Base-by-base conservation (phyloP, 37 sponge, comb jelly and placozoan species). In the Haliclona indistincta region DNA sequence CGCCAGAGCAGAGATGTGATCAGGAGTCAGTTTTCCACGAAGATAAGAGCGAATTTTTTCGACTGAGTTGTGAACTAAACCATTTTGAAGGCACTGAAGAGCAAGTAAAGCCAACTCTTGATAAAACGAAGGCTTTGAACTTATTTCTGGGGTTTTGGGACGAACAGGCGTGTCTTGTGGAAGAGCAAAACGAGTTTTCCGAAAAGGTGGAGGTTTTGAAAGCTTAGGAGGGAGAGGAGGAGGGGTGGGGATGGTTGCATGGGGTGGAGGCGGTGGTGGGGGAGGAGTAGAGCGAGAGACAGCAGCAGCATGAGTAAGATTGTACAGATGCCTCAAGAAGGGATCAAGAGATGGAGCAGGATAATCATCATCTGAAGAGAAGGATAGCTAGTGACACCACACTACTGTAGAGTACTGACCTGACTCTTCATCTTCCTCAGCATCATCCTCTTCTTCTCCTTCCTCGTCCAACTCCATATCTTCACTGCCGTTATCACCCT, bases 1-100 rank as follows among this genome's bases (percentile, higher is more conserved):
- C 22, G 86, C 77, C 36, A 85, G 68, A 7, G 64, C 30, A 7
- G 86, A 85, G 8, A 85, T 51, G 56, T 77, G 74, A 34, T 78
- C 86, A 0, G 63, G 49, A 0, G 30, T 44, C 15, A 85, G 35
- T 33, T 71, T 78, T 23, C 70, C 35, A 2, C 33, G 38, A 17
- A 78, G 19, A 32, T 52, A 58, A 15, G 53, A 28, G 19, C 38
- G 73, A 20, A 73, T n/a, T 0, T 30, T 36, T 4, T 41, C 2
- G 34, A 64, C 11, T 19, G 36, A n/a, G 37, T 38, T 78, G 26
- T 41, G 47, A 0, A 78, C 74, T 20, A 85, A 15, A 8, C 74
- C 86, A 34, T 29, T 22, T 25, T 29, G 66, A 5, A 85, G 67
- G 41, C 79, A 85, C 47, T 73, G 54, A 36, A 73, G 56, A 29